Percentiles rank a stretch among this genome's conserved stretches.
phyloP scores from a whole-genome alignment of 1,140 invertebrate genomes.

The Cepaea nemoralis region DNA sequence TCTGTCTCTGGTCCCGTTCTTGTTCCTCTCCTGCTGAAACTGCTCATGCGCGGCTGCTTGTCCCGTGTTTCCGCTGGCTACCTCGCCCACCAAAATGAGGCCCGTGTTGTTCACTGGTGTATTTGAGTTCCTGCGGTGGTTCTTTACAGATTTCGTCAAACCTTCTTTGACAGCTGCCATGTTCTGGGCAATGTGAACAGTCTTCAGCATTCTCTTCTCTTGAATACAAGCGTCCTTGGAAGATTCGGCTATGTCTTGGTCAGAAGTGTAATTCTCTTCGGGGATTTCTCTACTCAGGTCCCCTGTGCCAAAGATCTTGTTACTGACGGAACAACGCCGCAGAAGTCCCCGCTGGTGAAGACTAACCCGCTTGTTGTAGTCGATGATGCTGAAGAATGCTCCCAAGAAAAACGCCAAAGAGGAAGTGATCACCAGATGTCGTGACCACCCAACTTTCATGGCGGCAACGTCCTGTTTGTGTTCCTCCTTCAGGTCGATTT shows the following conservation, averaged over 20 bases:
- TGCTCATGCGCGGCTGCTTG: background rate
- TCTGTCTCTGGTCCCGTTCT: background rate
- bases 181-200: background rate
- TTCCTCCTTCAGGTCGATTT: conserved; percentile 22
- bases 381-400: conserved; percentile 1
- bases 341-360: background rate
- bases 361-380: background rate
- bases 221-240: background rate
- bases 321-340: background rate
- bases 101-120: background rate
- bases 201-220: background rate
- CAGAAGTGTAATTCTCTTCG: too few relatives aligned
- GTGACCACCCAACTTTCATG: conserved; percentile 23
- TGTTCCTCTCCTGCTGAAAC: background rate
- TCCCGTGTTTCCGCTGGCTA: background rate
- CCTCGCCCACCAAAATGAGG: background rate
- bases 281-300: background rate
- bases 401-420: conserved; percentile 5
- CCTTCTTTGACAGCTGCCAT: background rate
- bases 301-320: background rate
- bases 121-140: background rate
- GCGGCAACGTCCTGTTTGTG: background rate
- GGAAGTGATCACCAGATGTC: background rate
- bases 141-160: background rate
- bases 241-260: background rate